Conservation (phyloP, 2,113 vertebrate genomes). For the Crotophaga sulcirostris region DNA sequence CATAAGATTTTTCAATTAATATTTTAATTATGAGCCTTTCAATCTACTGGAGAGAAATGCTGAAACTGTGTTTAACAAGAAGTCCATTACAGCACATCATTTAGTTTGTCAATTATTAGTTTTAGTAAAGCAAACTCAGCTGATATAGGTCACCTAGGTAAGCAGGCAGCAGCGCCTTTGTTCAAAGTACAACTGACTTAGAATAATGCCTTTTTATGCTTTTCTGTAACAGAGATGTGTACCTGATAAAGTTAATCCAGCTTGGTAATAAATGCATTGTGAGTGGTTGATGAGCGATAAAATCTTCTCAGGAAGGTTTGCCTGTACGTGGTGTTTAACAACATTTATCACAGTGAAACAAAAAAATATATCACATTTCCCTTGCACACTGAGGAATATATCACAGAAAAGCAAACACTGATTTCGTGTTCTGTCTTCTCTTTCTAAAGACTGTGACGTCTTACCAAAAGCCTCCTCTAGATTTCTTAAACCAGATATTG, state of each 20-base stretch:
- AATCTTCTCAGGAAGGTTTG: neutral
- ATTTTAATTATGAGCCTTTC: conserved; percentile 30
- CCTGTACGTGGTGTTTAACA: neutral
- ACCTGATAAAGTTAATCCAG: conserved; percentile 33
- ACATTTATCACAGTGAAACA: neutral
- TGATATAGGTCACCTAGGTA: conserved; percentile 8
- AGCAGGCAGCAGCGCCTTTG: neutral
- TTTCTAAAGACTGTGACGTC: neutral
- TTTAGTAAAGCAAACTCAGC: neutral
- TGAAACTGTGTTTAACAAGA: neutral
- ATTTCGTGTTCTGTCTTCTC: neutral
- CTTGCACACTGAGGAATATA: neutral
- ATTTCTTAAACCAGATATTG: neutral
- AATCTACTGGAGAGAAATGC: neutral
- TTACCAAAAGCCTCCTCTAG: neutral
- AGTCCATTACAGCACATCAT: neutral
- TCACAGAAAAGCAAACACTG: neutral
- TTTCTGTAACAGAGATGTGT: neutral
- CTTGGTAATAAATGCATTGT: conserved; percentile 14
- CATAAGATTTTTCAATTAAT: conserved; percentile 40
- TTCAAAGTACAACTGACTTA: neutral
- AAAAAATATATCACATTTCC: neutral
- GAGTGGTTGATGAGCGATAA: conserved; percentile 22
- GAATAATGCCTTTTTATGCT: conserved; percentile 41
- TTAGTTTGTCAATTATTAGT: conserved; percentile 28